A percentile compares a stretch with the other conserved stretches of the same genome.
Evolutionary conservation across 2,113 vertebrate species (phyloP).

Genomic region (Cathartes aura): DNA sequence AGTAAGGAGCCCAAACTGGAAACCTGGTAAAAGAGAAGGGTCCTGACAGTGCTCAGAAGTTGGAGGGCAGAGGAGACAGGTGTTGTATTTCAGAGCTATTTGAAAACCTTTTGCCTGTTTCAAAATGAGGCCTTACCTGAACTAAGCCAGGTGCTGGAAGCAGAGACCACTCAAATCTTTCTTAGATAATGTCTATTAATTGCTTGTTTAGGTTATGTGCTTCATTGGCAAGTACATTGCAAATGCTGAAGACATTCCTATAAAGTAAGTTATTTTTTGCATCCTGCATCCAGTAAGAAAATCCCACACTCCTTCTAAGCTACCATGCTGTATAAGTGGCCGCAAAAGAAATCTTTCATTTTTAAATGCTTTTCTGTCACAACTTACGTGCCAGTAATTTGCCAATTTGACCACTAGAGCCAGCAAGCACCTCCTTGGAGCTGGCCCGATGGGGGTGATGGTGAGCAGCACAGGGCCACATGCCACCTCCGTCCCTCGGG

Average conservation of each 20-base stretch:
- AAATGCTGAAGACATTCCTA: background rate
- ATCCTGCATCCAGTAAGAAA: background rate
- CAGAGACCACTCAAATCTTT: background rate
- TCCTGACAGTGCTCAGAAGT: background rate
- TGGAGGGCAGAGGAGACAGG: background rate
- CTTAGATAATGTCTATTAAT: background rate
- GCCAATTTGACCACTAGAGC: background rate
- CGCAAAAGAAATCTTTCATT: background rate
- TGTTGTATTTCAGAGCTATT: accelerated
- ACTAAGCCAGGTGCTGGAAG: background rate
- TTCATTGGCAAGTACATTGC: background rate
- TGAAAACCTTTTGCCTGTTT: background rate
- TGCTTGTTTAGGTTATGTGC: background rate
- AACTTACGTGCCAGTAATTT: accelerated
- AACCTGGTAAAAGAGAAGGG: background rate
- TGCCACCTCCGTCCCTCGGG: slow-evolving; percentile 30
- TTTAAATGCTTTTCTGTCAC: background rate
- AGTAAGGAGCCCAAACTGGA: background rate
- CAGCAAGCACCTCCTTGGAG: background rate
- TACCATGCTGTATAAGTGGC: background rate
- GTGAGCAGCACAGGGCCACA: accelerated
- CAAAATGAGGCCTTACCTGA: background rate
- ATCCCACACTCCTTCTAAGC: background rate
- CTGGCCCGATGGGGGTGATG: background rate
- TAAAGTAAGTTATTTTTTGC: background rate